A percentile compares a stretch with the other conserved stretches of the same genome.
phyloP scores from a whole-genome alignment of 2,797 vertebrate genomes.

The Eidolon dupreanum region DNA sequence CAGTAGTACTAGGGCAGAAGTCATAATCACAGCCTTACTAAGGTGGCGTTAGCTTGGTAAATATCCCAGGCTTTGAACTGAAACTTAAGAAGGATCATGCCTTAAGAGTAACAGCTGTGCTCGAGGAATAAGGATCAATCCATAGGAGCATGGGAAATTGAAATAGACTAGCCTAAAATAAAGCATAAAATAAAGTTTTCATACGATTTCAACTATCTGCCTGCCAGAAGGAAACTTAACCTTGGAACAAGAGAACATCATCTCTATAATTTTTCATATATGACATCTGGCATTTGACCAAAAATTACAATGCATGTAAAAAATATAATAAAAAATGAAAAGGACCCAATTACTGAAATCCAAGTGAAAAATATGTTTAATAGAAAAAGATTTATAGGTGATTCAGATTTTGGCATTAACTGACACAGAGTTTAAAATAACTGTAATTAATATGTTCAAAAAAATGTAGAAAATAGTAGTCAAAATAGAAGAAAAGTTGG shows the following conservation, averaged over 20 bases:
- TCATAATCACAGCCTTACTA: neutral
- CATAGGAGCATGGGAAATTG: neutral
- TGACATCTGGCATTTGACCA: neutral
- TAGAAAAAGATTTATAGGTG: neutral
- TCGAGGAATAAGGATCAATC: neutral
- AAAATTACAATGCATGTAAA: neutral
- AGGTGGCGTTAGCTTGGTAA: neutral
- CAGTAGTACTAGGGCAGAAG: neutral
- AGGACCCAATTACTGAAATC: neutral
- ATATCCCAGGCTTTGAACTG: neutral
- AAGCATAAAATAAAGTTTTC: neutral
- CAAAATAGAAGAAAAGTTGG: neutral
- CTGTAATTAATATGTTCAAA: neutral
- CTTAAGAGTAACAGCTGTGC: neutral
- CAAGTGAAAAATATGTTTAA: conserved; percentile 1
- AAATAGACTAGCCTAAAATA: neutral
- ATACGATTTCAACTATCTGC: neutral
- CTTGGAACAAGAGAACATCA: neutral
- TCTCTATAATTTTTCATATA: neutral
- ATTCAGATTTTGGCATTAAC: neutral
- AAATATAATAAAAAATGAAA: neutral
- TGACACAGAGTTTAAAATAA: conserved; percentile 3
- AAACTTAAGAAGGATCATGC: neutral
- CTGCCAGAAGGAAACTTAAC: neutral
- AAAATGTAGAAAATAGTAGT: neutral